Percentiles rank a stretch among this genome's conserved stretches.
Conservation (phyloP, 2,888 invertebrate species). For the Conchocele bisecta region DNA sequence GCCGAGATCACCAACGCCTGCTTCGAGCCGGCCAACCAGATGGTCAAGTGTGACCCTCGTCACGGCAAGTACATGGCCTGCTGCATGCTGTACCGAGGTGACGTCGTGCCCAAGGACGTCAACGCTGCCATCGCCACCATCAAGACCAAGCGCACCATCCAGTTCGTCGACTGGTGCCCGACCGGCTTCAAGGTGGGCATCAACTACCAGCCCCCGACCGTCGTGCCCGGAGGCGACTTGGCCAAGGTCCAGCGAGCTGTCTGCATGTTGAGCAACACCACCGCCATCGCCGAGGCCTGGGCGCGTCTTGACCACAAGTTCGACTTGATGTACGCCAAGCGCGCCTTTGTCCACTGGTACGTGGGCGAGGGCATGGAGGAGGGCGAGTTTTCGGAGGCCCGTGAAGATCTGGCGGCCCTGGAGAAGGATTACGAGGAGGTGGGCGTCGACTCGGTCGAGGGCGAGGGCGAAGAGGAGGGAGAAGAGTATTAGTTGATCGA, state of each 20-base stretch:
- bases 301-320: conserved; percentile 39
- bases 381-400: conserved; percentile 66
- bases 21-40: conserved; percentile 78
- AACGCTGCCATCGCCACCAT: conserved; percentile 64
- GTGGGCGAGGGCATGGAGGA: conserved; percentile 70
- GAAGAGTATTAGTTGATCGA: conserved; percentile 18
- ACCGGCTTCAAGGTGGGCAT: conserved; percentile 86
- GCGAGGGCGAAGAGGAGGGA: conserved; percentile 22
- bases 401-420: conserved; percentile 69
- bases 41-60: conserved; percentile 82
- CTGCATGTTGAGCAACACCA: conserved; percentile 1
- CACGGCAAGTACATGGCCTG: conserved; percentile 83
- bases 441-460: conserved; percentile 2
- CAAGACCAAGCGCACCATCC: conserved; percentile 67
- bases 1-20: conserved; percentile 77
- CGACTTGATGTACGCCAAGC: too few species aligned
- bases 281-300: conserved; percentile 30
- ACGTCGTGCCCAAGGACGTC: conserved; percentile 78
- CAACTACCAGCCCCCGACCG: conserved; percentile 92
- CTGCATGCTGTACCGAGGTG: conserved; percentile 74
- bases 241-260: conserved; percentile 84
- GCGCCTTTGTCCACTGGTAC: conserved; percentile 95
- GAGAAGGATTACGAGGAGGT: conserved; percentile 60
- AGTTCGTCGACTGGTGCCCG: conserved; percentile 79
- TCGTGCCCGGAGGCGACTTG: conserved; percentile 92